Evolutionary conservation across 2,797 vertebrate species (phyloP).

Genomic region (Hoplostethus mediterraneus): DNA sequence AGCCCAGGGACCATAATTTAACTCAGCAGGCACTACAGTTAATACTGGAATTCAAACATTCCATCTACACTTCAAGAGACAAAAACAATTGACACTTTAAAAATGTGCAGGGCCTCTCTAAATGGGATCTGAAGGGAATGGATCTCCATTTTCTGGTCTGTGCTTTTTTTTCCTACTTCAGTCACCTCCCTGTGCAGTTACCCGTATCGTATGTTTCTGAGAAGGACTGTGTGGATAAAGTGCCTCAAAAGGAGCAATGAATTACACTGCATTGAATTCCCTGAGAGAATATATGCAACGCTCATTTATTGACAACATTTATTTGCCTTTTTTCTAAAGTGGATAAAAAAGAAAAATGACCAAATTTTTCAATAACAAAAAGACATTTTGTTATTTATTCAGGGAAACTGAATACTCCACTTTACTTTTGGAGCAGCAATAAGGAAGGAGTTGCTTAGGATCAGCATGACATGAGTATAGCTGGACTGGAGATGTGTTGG

Average conservation of each 20-base stretch:
- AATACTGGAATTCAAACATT: conserved; percentile 89
- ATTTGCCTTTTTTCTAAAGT: background rate
- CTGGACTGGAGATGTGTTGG: background rate
- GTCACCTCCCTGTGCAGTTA: conserved; percentile 42
- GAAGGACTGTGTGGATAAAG: conserved; percentile 43
- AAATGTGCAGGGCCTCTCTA: conserved; percentile 83
- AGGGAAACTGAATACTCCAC: background rate
- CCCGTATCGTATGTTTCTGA: conserved; percentile 46
- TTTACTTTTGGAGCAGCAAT: background rate
- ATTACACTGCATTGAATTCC: conserved; percentile 23
- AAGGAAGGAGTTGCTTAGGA: background rate
- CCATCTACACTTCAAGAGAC: conserved; percentile 87
- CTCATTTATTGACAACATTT: background rate
- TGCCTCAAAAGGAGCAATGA: conserved; percentile 35
- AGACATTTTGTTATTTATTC: background rate
- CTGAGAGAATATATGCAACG: background rate
- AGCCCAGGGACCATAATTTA: conserved; percentile 97
- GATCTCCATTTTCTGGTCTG: conserved; percentile 76
- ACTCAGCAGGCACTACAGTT: conserved; percentile 93
- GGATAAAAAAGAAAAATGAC: background rate
- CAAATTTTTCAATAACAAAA: background rate
- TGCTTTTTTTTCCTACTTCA: conserved; percentile 43
- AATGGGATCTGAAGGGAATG: conserved; percentile 83
- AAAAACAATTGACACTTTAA: conserved; percentile 88
- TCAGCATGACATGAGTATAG: background rate